phyloP scores from a whole-genome alignment of 2,113 vertebrate genomes.

The Desmodus rotundus region DNA sequence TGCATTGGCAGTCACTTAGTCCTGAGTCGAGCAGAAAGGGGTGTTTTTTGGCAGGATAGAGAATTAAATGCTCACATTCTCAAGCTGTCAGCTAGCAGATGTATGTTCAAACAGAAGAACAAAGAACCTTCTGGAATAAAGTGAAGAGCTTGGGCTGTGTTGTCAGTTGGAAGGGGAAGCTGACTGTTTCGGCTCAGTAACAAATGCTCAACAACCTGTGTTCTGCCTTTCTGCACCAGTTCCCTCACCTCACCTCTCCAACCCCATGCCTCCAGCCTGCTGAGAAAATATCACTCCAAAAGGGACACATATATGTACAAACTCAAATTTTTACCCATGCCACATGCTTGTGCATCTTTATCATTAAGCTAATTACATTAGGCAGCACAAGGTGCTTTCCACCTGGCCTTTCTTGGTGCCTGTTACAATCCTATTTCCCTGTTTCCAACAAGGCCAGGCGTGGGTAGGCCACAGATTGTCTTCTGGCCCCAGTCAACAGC shows the following conservation, averaged over 20 bases:
- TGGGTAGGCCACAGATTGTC: background rate
- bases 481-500: background rate
- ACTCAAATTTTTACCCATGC: background rate
- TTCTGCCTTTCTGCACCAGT: conserved; percentile 4
- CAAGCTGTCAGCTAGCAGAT: conserved; percentile 75
- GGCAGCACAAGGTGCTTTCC: background rate
- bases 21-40: conserved; percentile 56
- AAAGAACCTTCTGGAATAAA: conserved; percentile 65
- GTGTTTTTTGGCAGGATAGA: conserved; percentile 63
- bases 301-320: background rate
- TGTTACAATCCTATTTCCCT: background rate
- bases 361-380: conserved; percentile 32
- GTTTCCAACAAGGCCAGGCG: background rate
- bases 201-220: conserved; percentile 42
- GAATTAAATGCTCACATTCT: conserved; percentile 55
- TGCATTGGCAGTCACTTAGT: conserved; percentile 61
- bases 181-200: conserved; percentile 20
- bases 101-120: conserved; percentile 64
- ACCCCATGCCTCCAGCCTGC: background rate
- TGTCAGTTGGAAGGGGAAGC: conserved; percentile 53
- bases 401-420: background rate
- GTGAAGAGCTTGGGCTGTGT: conserved; percentile 33
- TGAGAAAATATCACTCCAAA: conserved; percentile 44
- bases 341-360: background rate
- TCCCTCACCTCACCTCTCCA: background rate